Conservation (phyloP, 1,140 invertebrate genomes). For the Macrosteles quadrilineatus region DNA sequence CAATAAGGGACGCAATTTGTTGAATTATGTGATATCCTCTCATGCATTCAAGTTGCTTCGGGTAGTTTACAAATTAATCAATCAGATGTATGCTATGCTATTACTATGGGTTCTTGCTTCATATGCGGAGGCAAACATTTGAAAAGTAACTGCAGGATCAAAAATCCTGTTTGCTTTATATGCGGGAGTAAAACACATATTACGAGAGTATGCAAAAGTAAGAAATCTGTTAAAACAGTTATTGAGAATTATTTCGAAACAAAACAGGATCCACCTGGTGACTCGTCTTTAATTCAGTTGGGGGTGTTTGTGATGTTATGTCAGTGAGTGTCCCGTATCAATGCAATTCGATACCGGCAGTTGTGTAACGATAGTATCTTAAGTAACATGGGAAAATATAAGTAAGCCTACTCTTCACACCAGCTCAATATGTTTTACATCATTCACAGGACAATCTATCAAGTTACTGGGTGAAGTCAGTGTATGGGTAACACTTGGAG, state of each 20-base stretch:
- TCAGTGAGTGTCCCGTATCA: neutral
- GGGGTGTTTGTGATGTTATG: neutral
- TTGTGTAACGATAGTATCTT: neutral
- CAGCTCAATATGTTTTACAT: neutral
- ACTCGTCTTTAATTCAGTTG: neutral
- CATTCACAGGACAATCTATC: neutral
- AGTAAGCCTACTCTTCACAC: neutral
- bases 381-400: neutral
- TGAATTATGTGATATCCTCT: too few species aligned
- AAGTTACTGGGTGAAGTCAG: neutral
- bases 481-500: too few species aligned
- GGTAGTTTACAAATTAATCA: too few species aligned
- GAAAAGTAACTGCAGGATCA: too few species aligned
- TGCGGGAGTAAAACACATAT: constrained; percentile 14
- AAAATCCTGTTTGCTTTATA: too few species aligned
- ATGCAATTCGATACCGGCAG: neutral
- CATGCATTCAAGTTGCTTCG: too few species aligned
- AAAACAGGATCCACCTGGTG: neutral
- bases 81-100: too few species aligned
- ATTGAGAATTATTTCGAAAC: neutral
- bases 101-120: too few species aligned
- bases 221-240: neutral
- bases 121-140: too few species aligned
- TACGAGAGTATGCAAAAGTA: constrained; percentile 13
- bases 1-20: too few species aligned